A percentile compares a stretch with the other conserved stretches of the same genome.
These are phyloP conservation scores for Tachyglossus aculeatus DNA, from an alignment of 2,797 vertebrate species.

Conservation along the genomic window DNA sequence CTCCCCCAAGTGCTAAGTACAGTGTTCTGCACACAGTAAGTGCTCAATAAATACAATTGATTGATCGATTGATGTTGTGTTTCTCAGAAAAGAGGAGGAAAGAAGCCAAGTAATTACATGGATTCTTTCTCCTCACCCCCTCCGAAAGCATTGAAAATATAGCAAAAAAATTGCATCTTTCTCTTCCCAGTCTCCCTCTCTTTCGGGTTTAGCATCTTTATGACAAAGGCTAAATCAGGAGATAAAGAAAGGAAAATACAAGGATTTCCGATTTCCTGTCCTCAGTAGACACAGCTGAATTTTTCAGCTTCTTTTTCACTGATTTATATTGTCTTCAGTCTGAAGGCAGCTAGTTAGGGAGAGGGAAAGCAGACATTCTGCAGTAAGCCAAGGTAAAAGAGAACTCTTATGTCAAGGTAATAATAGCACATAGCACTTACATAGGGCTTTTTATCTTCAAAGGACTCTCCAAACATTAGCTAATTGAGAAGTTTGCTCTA, in stretches of 20 bases:
- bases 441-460: no score
- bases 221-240: neutral
- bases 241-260: neutral
- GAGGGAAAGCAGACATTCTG: constrained; percentile 14
- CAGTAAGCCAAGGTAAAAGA: constrained; percentile 25
- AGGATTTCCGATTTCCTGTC: neutral
- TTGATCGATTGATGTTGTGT: no score
- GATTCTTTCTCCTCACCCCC: neutral
- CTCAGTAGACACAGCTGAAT: constrained; percentile 9
- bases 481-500: constrained; percentile 57
- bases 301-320: constrained; percentile 8
- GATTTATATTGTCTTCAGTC: constrained; percentile 19
- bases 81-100: no score
- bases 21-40: no score
- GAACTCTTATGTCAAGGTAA: constrained; percentile 49
- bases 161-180: constrained; percentile 1
- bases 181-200: neutral
- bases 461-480: no score
- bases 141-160: neutral
- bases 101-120: no score
- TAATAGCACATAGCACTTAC: no score
- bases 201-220: neutral
- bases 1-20: no score
- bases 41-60: no score
- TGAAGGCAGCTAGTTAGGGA: constrained; percentile 10